These are phyloP conservation scores for Dysmachus trigonus DNA, from an alignment of 2,888 invertebrate genomes.

Conservation along the genomic window DNA sequence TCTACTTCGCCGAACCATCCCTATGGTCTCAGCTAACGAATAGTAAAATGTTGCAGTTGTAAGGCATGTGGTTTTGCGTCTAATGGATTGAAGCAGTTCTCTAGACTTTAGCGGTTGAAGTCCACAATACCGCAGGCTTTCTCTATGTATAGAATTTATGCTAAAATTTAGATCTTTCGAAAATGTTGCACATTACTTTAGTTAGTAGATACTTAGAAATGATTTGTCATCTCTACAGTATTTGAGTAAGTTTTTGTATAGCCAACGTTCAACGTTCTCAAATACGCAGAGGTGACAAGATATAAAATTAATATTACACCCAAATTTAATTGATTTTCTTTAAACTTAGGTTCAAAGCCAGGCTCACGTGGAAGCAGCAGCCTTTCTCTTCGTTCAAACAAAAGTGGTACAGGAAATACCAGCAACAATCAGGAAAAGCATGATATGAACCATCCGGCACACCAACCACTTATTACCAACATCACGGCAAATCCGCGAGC, in stretches of 20 bases:
- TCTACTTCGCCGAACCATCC: too few relatives aligned
- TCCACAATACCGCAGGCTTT: not conserved
- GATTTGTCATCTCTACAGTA: not conserved
- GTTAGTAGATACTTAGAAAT: not conserved
- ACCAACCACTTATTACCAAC: constrained; percentile 59
- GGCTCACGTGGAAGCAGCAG: constrained; percentile 78
- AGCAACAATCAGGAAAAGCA: constrained; percentile 53
- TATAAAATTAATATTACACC: not conserved
- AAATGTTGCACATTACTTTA: not conserved
- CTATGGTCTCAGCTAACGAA: not conserved
- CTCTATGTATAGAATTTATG: not conserved
- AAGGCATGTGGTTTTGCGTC: not conserved
- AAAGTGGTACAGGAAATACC: constrained; percentile 64
- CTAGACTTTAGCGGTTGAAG: not conserved
- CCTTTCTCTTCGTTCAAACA: constrained; percentile 75
- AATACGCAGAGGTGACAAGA: not conserved
- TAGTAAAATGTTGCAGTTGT: not conserved
- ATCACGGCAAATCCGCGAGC: constrained; percentile 66
- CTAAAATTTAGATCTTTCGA: not conserved
- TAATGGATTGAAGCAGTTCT: not conserved
- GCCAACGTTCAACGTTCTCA: not conserved
- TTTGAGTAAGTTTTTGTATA: not conserved
- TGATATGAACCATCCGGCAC: constrained; percentile 56
- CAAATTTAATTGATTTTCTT: not conserved
- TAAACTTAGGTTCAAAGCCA: constrained; percentile 58